phyloP scores from a whole-genome alignment of 2,888 invertebrate species.

The Tiliacea aurago region DNA sequence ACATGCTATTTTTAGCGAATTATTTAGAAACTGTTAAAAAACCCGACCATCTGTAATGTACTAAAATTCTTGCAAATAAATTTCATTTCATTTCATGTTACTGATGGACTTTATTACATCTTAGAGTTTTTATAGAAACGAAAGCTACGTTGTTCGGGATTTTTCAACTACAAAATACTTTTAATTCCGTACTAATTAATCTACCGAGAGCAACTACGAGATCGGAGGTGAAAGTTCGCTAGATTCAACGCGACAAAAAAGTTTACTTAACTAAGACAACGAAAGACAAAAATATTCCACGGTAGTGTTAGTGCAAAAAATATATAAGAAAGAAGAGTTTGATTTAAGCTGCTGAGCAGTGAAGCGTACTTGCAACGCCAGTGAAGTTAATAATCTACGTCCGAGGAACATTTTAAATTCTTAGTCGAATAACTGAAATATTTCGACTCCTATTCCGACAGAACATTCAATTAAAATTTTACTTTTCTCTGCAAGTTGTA shows the following conservation, averaged over 20 bases:
- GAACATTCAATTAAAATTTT: slow-evolving; percentile 54
- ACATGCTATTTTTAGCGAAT: no score
- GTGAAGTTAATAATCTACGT: not conserved
- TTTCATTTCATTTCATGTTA: no score
- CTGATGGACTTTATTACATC: not conserved
- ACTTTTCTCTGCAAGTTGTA: slow-evolving; percentile 44
- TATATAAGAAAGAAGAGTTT: not conserved
- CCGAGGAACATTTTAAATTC: slow-evolving; percentile 23
- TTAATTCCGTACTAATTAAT: not conserved
- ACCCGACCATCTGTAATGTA: no score
- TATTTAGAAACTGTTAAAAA: no score
- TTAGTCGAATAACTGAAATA: slow-evolving; percentile 29
- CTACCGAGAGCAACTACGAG: not conserved
- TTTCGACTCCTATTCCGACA: slow-evolving; percentile 21
- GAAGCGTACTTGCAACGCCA: not conserved
- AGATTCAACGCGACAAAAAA: not conserved
- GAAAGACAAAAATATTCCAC: not conserved
- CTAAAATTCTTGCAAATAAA: no score
- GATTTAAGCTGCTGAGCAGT: not conserved
- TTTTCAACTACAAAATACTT: not conserved
- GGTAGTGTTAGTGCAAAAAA: slow-evolving; percentile 1
- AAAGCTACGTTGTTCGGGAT: not conserved
- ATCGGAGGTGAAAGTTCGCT: not conserved
- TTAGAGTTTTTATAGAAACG: not conserved
- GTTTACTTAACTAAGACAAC: not conserved